phyloP scores from a whole-genome alignment of 1,140 invertebrate genomes.

The Trissolcus basalis region DNA sequence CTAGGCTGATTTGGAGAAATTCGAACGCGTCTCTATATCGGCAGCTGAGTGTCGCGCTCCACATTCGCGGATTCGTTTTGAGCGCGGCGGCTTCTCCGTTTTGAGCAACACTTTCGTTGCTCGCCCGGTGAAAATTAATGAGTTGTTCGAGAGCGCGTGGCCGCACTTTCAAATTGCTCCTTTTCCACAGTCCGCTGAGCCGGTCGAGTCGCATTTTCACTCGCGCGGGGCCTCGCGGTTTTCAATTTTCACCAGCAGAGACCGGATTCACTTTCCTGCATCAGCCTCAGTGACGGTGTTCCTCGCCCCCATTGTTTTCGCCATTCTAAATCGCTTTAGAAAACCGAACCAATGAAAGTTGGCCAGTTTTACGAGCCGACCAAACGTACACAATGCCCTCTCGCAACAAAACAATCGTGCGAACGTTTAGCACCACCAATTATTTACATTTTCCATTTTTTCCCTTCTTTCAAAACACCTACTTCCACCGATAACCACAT shows the following conservation, averaged over 20 bases:
- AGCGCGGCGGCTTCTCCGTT: slow-evolving; percentile 20
- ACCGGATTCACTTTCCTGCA: slow-evolving; percentile 47
- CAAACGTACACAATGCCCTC: slow-evolving; percentile 1
- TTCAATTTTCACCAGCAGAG: slow-evolving; percentile 57
- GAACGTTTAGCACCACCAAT: background rate
- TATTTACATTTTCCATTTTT: background rate
- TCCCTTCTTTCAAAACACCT: too few species aligned
- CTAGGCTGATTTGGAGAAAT: slow-evolving; percentile 56
- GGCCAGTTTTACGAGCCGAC: slow-evolving; percentile 12
- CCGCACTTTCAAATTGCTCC: slow-evolving; percentile 64
- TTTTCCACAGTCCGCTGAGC: slow-evolving; percentile 54
- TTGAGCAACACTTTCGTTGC: slow-evolving; percentile 56
- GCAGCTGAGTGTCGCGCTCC: slow-evolving; percentile 36
- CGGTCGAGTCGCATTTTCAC: slow-evolving; percentile 53
- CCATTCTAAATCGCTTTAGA: slow-evolving; percentile 31
- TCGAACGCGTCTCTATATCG: slow-evolving; percentile 40
- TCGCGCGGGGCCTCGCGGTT: slow-evolving; percentile 40
- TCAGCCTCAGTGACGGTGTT: slow-evolving; percentile 22
- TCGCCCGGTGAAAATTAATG: slow-evolving; percentile 58
- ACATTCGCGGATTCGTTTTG: slow-evolving; percentile 41
- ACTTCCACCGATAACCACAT: too few species aligned
- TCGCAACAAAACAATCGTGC: slow-evolving; percentile 6
- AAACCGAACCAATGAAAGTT: slow-evolving; percentile 37
- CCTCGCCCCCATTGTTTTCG: slow-evolving; percentile 32
- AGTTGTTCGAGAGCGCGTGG: slow-evolving; percentile 39